These are phyloP conservation scores for Perdita meconis DNA, from an alignment of 2,888 invertebrate species.

Conservation along the genomic window DNA sequence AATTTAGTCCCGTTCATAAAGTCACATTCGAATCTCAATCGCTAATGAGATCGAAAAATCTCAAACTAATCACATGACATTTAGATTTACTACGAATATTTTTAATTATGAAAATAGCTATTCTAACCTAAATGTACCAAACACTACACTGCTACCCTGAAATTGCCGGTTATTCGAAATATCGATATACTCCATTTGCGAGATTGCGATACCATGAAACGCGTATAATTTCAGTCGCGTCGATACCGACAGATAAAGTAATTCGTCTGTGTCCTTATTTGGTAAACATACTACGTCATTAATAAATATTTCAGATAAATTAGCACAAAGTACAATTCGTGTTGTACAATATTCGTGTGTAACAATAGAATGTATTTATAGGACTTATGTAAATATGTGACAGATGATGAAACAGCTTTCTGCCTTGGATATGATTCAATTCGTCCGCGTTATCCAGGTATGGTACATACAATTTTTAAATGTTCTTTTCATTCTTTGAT, in stretches of 20 bases:
- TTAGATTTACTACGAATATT: slow-evolving; percentile 61
- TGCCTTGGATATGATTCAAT: neutral
- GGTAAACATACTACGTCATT: neutral
- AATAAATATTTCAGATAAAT: slow-evolving; percentile 22
- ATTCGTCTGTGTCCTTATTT: neutral
- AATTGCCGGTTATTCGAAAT: slow-evolving; percentile 48
- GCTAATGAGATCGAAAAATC: slow-evolving; percentile 42
- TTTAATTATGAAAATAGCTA: slow-evolving; percentile 74
- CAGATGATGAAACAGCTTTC: slow-evolving; percentile 49
- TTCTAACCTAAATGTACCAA: slow-evolving; percentile 77
- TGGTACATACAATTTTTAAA: neutral
- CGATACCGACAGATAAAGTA: slow-evolving; percentile 42
- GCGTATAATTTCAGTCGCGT: slow-evolving; percentile 28
- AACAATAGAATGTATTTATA: slow-evolving; percentile 3
- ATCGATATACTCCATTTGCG: slow-evolving; percentile 43
- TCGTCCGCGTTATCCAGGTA: slow-evolving; percentile 34
- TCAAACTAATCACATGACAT: slow-evolving; percentile 71
- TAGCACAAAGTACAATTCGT: neutral
- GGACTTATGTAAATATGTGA: neutral
- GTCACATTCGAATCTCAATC: slow-evolving; percentile 34
- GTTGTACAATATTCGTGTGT: neutral
- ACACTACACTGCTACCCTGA: slow-evolving; percentile 68
- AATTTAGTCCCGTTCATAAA: slow-evolving; percentile 18
- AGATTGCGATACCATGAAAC: slow-evolving; percentile 8
- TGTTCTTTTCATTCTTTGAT: too few species aligned